These are phyloP conservation scores for Octodon degus DNA, from an alignment of 2,113 vertebrate species.

Conservation along the genomic window DNA sequence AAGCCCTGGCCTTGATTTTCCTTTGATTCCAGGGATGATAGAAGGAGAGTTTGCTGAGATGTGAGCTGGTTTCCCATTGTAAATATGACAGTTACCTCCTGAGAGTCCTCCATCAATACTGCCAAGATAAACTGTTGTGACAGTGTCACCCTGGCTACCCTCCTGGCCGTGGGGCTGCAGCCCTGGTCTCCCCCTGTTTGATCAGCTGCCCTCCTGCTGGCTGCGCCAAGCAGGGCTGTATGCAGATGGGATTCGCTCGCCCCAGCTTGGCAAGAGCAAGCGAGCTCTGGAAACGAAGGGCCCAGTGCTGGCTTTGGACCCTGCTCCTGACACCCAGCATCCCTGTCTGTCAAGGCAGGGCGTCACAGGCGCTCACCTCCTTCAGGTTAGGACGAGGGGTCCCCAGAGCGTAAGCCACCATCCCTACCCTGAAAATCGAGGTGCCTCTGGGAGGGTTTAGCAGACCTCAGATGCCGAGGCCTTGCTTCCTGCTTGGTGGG, in stretches of 20 bases:
- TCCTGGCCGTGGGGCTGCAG: background rate
- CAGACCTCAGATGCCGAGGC: fast-evolving
- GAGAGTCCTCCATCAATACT: background rate
- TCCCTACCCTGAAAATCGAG: fast-evolving
- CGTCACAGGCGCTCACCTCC: background rate
- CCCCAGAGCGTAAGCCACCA: background rate
- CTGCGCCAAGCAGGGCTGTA: no score
- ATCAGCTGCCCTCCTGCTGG: background rate
- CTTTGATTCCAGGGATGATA: background rate
- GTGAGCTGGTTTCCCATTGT: background rate
- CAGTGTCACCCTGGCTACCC: background rate
- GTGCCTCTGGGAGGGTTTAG: fast-evolving
- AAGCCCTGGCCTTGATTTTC: background rate
- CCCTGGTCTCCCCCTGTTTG: background rate
- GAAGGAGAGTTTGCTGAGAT: constrained; percentile 43
- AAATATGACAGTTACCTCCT: constrained; percentile 49
- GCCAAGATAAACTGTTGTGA: constrained; percentile 41
- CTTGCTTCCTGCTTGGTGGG: background rate
- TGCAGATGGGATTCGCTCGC: fast-evolving
- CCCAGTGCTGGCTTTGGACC: background rate
- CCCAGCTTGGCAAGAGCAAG: background rate
- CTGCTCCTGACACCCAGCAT: background rate
- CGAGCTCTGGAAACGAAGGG: background rate
- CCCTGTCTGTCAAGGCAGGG: background rate
- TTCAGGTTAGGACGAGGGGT: background rate